A percentile compares a stretch with the other conserved stretches of the same genome.
Evolutionary conservation across 2,888 invertebrate species (phyloP).

Genomic region (Hirtodrosophila cameraria): DNA sequence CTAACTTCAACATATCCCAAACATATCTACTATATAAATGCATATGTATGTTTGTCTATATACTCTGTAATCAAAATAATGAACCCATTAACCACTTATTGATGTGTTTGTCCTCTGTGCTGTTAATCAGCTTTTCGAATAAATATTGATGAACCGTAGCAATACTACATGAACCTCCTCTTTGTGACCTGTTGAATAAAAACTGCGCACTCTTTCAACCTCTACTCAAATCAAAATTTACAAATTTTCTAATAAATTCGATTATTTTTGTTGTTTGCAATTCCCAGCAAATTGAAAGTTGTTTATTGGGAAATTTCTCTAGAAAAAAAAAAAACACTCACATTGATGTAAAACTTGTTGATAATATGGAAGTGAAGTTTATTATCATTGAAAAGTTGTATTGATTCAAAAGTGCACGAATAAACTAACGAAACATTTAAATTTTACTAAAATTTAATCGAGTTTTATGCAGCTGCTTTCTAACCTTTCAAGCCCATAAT

Average conservation of each 20-base stretch:
- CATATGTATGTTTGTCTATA: conserved; percentile 2
- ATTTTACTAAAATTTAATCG: too few relatives aligned
- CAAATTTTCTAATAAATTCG: conserved; percentile 6
- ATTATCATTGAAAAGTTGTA: too few relatives aligned
- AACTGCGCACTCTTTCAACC: conserved; percentile 23
- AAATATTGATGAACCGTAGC: not conserved
- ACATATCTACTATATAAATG: conserved; percentile 1
- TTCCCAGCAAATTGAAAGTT: too few relatives aligned
- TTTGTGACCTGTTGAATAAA: conserved; percentile 13
- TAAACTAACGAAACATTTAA: too few relatives aligned
- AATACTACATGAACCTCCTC: not conserved
- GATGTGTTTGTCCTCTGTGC: conserved; percentile 11
- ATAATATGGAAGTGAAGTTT: too few relatives aligned
- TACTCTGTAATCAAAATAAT: not conserved
- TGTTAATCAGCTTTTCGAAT: not conserved
- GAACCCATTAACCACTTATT: conserved; percentile 4
- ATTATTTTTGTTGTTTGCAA: not conserved
- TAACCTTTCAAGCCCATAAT: conserved; percentile 2
- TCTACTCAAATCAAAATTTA: conserved; percentile 2
- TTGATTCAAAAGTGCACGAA: too few relatives aligned
- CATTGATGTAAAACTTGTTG: too few relatives aligned
- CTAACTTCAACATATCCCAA: not conserved
- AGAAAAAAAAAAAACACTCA: too few relatives aligned
- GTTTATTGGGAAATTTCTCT: too few relatives aligned
- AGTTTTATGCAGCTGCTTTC: conserved; percentile 8